These are phyloP conservation scores for Noctua fimbriata DNA, from an alignment of 2,888 invertebrate species.

Conservation along the genomic window DNA sequence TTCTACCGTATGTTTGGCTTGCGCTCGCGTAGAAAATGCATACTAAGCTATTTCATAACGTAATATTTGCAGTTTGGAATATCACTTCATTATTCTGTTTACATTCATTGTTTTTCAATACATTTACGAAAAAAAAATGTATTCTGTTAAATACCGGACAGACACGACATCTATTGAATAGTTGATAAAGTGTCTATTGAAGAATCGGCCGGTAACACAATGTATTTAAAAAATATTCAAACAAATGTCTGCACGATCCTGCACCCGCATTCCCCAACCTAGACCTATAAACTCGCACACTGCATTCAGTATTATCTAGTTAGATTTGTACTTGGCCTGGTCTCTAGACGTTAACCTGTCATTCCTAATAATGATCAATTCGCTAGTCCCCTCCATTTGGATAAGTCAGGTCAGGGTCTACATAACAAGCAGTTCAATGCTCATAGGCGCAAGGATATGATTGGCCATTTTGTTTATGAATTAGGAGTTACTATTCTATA, in stretches of 20 bases:
- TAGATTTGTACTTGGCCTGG: constrained; percentile 12
- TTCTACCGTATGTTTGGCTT: neutral
- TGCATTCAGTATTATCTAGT: constrained; percentile 11
- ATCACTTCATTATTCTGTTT: neutral
- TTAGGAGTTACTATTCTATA: neutral
- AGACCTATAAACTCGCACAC: constrained; percentile 4
- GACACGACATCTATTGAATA: neutral
- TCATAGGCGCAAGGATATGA: neutral
- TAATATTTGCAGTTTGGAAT: neutral
- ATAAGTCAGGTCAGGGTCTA: constrained; percentile 9
- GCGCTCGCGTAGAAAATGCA: neutral
- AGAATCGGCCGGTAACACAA: neutral
- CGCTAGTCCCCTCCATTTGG: constrained; percentile 12
- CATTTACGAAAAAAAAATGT: neutral
- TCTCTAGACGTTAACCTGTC: constrained; percentile 44
- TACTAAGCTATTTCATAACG: neutral
- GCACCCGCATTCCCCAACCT: neutral
- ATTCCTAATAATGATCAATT: constrained; percentile 47
- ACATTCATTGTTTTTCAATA: neutral
- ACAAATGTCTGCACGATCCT: too few relatives aligned
- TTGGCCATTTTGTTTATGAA: neutral
- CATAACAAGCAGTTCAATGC: neutral
- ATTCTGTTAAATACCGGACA: neutral
- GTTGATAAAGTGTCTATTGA: neutral
- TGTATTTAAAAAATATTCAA: neutral